Evolutionary conservation across 2,797 vertebrate genomes (phyloP).

Genomic region (Xyrichtys novacula): DNA sequence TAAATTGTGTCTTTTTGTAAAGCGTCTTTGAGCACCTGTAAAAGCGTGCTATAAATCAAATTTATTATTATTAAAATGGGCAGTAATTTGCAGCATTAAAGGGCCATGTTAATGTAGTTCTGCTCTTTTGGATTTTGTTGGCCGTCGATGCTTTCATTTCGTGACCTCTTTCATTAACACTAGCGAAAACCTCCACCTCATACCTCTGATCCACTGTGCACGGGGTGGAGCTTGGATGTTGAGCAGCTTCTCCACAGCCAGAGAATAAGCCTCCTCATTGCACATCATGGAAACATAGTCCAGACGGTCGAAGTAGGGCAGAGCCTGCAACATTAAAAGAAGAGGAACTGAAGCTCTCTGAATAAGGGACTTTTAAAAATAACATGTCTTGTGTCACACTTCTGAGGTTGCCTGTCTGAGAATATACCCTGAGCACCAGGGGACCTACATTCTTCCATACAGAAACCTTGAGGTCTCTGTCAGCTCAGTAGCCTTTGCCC

Average conservation of each 20-base stretch:
- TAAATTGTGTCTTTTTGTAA: too few species aligned
- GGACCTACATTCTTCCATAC: too few species aligned
- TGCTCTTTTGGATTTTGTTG: too few species aligned
- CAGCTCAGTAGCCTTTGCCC: too few species aligned
- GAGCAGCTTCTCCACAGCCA: conserved; percentile 95
- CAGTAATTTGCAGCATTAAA: too few species aligned
- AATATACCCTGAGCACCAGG: too few species aligned
- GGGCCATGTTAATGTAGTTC: too few species aligned
- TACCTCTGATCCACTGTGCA: conserved; percentile 97
- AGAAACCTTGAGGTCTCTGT: too few species aligned
- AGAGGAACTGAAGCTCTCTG: background rate
- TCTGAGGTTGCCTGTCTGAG: background rate
- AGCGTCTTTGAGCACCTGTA: too few species aligned
- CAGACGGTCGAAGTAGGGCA: conserved; percentile 96
- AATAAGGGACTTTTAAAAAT: background rate
- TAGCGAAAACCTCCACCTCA: rapidly evolving
- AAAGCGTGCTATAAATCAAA: too few species aligned
- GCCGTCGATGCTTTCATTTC: too few species aligned
- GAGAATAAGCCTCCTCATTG: conserved; percentile 92
- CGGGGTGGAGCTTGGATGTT: conserved; percentile 91
- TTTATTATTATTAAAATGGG: too few species aligned
- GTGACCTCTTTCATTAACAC: background rate
- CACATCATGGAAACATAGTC: conserved; percentile 99
- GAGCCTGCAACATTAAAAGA: conserved; percentile 81
- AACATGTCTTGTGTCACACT: background rate